Percentiles rank a stretch among this genome's conserved stretches.
Evolutionary conservation across 1,140 invertebrate species (phyloP).

Genomic region (Euura lappo): DNA sequence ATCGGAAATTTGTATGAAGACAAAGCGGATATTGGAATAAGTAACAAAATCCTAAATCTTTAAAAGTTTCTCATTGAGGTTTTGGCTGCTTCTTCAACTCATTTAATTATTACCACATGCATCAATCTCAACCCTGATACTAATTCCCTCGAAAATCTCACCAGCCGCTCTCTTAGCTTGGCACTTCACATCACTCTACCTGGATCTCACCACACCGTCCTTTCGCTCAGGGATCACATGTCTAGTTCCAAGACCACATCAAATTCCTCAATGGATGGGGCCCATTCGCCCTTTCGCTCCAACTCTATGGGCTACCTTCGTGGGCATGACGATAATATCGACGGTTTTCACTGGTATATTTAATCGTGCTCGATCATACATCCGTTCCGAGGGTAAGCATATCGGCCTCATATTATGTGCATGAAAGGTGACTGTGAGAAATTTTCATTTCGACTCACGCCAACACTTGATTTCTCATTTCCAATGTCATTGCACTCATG

Average conservation of each 20-base stretch:
- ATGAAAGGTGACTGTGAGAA: too few species aligned
- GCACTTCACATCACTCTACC: slow-evolving; percentile 61
- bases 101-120: background rate
- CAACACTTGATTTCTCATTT: too few species aligned
- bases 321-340: slow-evolving; percentile 16
- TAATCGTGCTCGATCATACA: slow-evolving; percentile 16
- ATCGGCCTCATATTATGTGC: too few species aligned
- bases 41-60: background rate
- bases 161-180: slow-evolving; percentile 65
- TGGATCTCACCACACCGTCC: slow-evolving; percentile 63
- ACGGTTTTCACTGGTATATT: slow-evolving; percentile 8
- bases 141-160: slow-evolving; percentile 31
- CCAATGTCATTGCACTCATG: too few species aligned
- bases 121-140: background rate
- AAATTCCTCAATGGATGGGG: slow-evolving; percentile 19
- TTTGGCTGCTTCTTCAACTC: too few species aligned
- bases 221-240: slow-evolving; percentile 66
- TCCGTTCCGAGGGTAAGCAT: slow-evolving; percentile 9
- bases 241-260: slow-evolving; percentile 61
- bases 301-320: slow-evolving; percentile 21
- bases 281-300: slow-evolving; percentile 26
- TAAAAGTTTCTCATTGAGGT: background rate
- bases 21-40: slow-evolving; percentile 64
- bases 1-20: slow-evolving; percentile 64
- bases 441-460: too few species aligned